Evolutionary conservation across 2,113 vertebrate genomes (phyloP).

Genomic region (Apistogramma diplotaenia): DNA sequence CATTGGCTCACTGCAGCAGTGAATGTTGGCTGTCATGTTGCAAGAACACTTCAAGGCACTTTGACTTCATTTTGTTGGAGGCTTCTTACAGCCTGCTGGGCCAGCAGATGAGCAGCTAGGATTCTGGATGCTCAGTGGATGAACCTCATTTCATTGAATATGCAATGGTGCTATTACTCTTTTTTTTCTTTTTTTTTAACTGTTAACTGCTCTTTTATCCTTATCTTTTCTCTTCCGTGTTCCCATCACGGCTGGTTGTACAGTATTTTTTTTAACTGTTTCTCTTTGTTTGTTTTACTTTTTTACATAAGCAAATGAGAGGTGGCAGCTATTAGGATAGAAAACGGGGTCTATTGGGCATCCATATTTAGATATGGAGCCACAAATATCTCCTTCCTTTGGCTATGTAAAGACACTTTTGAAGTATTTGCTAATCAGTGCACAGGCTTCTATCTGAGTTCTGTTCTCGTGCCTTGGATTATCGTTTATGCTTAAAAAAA

Average conservation of each 20-base stretch:
- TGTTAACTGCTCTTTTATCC: conserved; percentile 1
- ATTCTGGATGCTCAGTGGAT: conserved; percentile 11
- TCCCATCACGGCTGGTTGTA: conserved; percentile 22
- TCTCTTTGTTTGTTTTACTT: background rate
- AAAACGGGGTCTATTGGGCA: conserved; percentile 24
- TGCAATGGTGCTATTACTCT: background rate
- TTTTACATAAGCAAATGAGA: conserved; percentile 25
- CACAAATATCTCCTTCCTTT: conserved; percentile 52
- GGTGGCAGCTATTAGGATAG: conserved; percentile 32
- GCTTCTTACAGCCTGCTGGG: background rate
- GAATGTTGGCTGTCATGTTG: conserved; percentile 19
- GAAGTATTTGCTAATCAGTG: conserved; percentile 50
- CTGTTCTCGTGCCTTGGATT: conserved; percentile 37
- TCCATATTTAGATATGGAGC: conserved; percentile 34
- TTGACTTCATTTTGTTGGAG: conserved; percentile 28
- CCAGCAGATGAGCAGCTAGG: conserved; percentile 7
- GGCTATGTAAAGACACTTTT: conserved; percentile 37
- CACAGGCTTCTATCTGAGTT: conserved; percentile 31
- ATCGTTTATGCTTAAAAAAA: conserved; percentile 43
- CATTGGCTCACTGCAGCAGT: conserved; percentile 31
- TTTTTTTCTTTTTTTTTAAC: conserved; percentile 24
- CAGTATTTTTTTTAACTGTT: conserved; percentile 8
- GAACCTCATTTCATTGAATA: conserved; percentile 3
- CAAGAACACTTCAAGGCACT: conserved; percentile 27
- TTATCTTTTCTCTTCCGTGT: background rate